Evolutionary conservation across 2,797 vertebrate genomes (phyloP).

Genomic region (Petrocephalus schoutedeni): DNA sequence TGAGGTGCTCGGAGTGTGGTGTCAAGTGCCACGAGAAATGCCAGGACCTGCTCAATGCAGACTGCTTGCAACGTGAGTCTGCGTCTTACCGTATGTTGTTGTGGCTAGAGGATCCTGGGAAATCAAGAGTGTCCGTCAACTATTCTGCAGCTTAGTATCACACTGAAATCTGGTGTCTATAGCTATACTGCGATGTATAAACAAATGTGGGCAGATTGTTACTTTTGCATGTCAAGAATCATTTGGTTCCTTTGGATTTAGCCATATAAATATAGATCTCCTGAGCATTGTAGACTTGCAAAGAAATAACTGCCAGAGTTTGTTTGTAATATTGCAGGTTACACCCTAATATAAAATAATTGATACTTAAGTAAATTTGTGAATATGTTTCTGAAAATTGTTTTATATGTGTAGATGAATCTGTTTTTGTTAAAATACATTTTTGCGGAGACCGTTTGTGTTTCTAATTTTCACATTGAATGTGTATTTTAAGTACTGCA

Average conservation of each 20-base stretch:
- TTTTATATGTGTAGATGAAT: background rate
- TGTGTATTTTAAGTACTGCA: background rate
- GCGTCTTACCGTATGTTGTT: background rate
- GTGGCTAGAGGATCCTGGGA: background rate
- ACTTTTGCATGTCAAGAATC: background rate
- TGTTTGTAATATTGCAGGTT: background rate
- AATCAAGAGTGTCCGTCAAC: background rate
- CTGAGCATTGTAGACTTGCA: background rate
- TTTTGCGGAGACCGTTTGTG: background rate
- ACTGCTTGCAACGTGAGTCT: constrained; percentile 83
- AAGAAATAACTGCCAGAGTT: background rate
- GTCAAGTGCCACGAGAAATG: constrained; percentile 98
- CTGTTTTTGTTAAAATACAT: background rate
- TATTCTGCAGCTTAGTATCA: background rate
- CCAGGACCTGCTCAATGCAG: constrained; percentile 92
- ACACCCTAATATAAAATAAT: background rate
- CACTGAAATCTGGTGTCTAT: background rate
- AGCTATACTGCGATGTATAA: background rate
- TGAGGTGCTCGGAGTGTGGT: constrained; percentile 93
- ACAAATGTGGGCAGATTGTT: background rate
- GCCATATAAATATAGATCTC: background rate
- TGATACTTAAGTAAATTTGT: background rate
- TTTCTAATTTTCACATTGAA: background rate
- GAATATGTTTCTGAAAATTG: background rate
- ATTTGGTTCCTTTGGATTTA: background rate